Base-by-base conservation (phyloP, 2,797 vertebrate genomes). In the Coranthus polyacanthus region DNA sequence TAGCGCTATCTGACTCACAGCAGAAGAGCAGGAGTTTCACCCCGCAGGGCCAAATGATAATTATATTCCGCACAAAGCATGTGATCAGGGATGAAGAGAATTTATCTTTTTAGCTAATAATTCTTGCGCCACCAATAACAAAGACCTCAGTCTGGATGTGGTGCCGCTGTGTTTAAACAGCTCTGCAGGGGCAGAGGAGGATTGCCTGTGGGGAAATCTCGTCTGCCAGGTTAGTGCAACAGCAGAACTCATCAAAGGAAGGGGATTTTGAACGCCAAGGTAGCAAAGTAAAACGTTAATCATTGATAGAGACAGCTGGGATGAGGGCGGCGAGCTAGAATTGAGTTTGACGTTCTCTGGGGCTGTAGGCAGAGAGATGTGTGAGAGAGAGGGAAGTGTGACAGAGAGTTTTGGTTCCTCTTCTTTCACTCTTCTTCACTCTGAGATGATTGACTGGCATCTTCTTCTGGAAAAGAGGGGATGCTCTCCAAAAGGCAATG, bases 291-390 rank as follows among this genome's bases (percentile, higher is more conserved):
- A 86, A 79, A 79, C 12, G 45, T 87, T 75, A 81, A 89, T 81
- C 74, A 83, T 68, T 78, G 70, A 86, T 66, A 18, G 72, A 87
- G 89, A 84, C 84, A 85, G 84, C 81, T 85, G 86, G 88, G 78
- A 81, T 68, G 78, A 84, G 49, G 77, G 85, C 29, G 54, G 78
- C 16, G 3, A 71, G 72, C 70, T 78, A 39, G 67, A 83, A 82
- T 64, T 70, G 70, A 72, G 80, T 78, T 60, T 86, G 81, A 83
- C 50, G 18, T 78, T 56, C 57, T 84, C 51, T 39, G 34, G 57
- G 45, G 71, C 67, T 83, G 67, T 16, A 66, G 71, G 75, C 68
- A 67, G 60, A 49, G 63, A 68, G 47, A 78, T 39, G 77, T 78
- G 77, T 51, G 70, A 64, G 65, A 12, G 46, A 70, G 61, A 76